Evolutionary conservation across 2,797 vertebrate species (phyloP).

Genomic region (Lycodopsis pacificus): DNA sequence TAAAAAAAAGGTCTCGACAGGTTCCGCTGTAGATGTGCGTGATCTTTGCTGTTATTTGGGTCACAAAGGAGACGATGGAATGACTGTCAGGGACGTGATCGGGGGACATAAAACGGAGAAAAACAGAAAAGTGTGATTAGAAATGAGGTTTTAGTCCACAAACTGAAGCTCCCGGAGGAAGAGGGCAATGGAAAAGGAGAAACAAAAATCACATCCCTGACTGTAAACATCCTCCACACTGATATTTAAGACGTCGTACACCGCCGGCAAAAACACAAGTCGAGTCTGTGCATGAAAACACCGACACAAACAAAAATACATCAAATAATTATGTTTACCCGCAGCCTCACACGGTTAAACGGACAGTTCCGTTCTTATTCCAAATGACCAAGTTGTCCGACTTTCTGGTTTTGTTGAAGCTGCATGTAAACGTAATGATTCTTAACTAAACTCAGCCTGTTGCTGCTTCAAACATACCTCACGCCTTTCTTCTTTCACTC

Average conservation of each 20-base stretch:
- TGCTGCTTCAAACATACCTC: constrained; percentile 11
- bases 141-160: constrained; percentile 17
- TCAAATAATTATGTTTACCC: constrained; percentile 3
- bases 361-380: not conserved
- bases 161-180: constrained; percentile 14
- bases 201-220: constrained; percentile 36
- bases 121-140: not conserved
- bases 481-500: not conserved
- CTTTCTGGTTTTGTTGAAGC: constrained; percentile 13
- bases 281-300: constrained; percentile 28
- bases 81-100: constrained; percentile 49
- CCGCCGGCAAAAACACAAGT: constrained; percentile 26
- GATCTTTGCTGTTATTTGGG: not conserved
- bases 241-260: constrained; percentile 36
- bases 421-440: constrained; percentile 43
- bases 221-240: constrained; percentile 26
- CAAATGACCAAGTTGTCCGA: not conserved
- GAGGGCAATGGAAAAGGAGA: not conserved
- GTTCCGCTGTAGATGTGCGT: not conserved
- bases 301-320: not conserved
- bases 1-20: not conserved
- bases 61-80: constrained; percentile 48
- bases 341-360: constrained; percentile 34
- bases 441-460: constrained; percentile 1
- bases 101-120: constrained; percentile 25